Percentiles rank a stretch among this genome's conserved stretches.
Conservation (phyloP, 2,888 invertebrate species). For the Drosophila anceps region DNA sequence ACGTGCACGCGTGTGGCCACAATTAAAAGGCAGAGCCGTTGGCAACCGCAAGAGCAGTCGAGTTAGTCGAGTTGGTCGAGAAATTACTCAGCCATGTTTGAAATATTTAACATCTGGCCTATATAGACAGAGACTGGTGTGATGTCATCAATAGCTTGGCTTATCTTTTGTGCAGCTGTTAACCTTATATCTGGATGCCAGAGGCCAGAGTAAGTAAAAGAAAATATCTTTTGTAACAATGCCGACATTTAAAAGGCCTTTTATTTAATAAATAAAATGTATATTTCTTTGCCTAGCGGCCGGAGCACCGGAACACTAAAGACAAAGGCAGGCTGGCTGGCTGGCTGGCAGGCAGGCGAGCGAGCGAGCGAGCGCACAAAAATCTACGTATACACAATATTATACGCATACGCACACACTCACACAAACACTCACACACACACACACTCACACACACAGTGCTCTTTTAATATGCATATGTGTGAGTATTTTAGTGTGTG, state of each 20-base stretch:
- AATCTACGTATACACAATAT: slow-evolving; percentile 56
- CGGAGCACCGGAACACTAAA: slow-evolving; percentile 48
- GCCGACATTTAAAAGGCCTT: slow-evolving; percentile 56
- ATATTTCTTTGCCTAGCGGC: slow-evolving; percentile 56
- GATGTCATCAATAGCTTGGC: slow-evolving; percentile 25
- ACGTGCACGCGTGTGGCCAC: not conserved
- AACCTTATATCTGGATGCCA: slow-evolving; percentile 29
- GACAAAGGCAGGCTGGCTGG: slow-evolving; percentile 50
- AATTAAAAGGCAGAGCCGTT: not conserved
- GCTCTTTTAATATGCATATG: slow-evolving; percentile 73
- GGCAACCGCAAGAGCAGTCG: slow-evolving; percentile 8
- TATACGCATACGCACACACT: slow-evolving; percentile 65
- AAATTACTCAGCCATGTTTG: slow-evolving; percentile 17
- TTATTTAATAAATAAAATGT: slow-evolving; percentile 72
- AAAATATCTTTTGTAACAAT: slow-evolving; percentile 28
- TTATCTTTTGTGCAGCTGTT: slow-evolving; percentile 20
- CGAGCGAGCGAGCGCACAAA: slow-evolving; percentile 26
- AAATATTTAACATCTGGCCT: slow-evolving; percentile 19
- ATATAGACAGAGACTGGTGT: not conserved
- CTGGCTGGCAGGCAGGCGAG: not conserved
- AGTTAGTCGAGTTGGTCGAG: not conserved
- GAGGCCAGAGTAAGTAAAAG: slow-evolving; percentile 30
- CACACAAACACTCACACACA: no score
- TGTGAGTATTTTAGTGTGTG: slow-evolving; percentile 21
- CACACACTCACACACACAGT: slow-evolving; percentile 60